Evolutionary conservation across 1,140 invertebrate genomes (phyloP), one percentile per base, ranked within the genome.

Genomic region (Hylaeus anthracinus): DNA sequence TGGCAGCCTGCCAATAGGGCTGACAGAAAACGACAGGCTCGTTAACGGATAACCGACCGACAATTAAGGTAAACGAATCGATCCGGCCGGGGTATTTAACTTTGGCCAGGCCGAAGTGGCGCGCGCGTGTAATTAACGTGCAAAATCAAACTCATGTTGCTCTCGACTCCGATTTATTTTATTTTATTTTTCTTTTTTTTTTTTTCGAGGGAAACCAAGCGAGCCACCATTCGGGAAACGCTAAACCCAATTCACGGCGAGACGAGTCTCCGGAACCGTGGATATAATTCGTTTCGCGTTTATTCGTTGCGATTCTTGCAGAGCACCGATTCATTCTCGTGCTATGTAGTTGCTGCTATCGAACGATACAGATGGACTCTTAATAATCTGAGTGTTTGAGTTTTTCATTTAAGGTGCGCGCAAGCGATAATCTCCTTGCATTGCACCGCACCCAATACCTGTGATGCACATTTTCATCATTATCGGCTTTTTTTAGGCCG

Each of bases 1-100:
- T 90, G 88, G 88, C 87, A 65, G 73, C 14, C 71, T 79, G 87
- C 88, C 88, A 90, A 88, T 85, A 82, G 82, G 87, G 73, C 84
- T 82, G 83, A 83, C 82, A 77, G 82, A 82, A 86, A 88, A 78
- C 81, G 83, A 83, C 86, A 83, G 72, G 78, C 84, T 89, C 88
- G 86, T 89, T 88, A 89, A 88, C 86, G 74, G 80, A 87, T 86
- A 80, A 83, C 81, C 83, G 76, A 79, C 37, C 82, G 85, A 87
- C 87, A 88, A 88, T 88, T 88, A 89, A 86, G 83, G 85, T 70
- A 86, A 82, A 72, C 82, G 80, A 88, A 87, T 88, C 87, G 86
- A 88, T 88, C 82, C 72, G 43, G 48, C 48, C 26, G 55, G 64
- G 81, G 82, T 83, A 86, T 88, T 88, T 86, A 87, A 88, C 80